These are phyloP conservation scores for Synanceia verrucosa DNA, from an alignment of 2,797 vertebrate genomes.

Conservation along the genomic window DNA sequence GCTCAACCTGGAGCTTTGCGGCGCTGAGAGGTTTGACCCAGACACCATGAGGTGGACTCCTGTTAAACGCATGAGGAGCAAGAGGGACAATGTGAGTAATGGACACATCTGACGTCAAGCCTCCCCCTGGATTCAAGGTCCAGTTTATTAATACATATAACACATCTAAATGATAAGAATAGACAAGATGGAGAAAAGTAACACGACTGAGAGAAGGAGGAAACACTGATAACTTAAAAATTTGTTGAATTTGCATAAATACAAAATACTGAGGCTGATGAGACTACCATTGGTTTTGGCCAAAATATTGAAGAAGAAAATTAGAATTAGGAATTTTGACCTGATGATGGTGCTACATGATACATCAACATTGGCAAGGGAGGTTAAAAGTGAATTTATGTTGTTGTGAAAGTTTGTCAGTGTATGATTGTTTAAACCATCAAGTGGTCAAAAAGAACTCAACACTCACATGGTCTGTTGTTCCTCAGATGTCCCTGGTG, in stretches of 20 bases:
- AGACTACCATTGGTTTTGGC: neutral
- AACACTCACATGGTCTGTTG: neutral
- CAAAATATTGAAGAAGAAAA: neutral
- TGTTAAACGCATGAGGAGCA: slow-evolving; percentile 63
- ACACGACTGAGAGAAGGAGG: neutral
- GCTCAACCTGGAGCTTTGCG: slow-evolving; percentile 61
- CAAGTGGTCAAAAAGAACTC: neutral
- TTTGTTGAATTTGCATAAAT: neutral
- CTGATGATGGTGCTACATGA: neutral
- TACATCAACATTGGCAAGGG: neutral
- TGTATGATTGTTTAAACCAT: neutral
- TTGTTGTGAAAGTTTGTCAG: neutral
- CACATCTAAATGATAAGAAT: neutral
- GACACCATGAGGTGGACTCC: slow-evolving; percentile 55
- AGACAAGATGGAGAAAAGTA: neutral
- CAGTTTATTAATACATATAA: slow-evolving; percentile 2
- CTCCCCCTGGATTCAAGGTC: neutral
- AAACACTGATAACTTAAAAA: neutral
- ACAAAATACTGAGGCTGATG: neutral
- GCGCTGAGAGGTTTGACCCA: slow-evolving; percentile 63
- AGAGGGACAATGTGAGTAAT: slow-evolving; percentile 65
- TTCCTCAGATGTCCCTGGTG: slow-evolving; percentile 67
- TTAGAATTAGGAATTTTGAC: neutral
- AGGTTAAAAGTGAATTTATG: neutral
- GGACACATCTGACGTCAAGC: neutral